These are phyloP conservation scores for Propithecus perrieri DNA, from an alignment of 2,797 vertebrate genomes.

Conservation along the genomic window DNA sequence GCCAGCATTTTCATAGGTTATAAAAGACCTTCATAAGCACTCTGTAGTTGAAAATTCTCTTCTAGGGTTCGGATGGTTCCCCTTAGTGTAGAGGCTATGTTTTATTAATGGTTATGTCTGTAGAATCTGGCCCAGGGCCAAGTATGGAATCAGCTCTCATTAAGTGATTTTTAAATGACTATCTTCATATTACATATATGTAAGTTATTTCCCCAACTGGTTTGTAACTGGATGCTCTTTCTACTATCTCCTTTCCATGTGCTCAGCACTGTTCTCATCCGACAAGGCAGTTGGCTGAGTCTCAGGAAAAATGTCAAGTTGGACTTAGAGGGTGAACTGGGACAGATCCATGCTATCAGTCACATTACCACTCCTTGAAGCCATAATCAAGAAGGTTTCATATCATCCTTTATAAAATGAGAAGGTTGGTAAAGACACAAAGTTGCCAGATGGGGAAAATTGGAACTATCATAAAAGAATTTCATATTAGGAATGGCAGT, in stretches of 20 bases:
- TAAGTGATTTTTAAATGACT: neutral
- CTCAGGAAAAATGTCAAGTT: neutral
- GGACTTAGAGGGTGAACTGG: neutral
- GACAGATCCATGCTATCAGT: neutral
- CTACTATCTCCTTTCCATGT: neutral
- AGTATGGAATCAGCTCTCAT: neutral
- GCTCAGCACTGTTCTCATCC: neutral
- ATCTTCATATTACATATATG: neutral
- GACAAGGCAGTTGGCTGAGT: neutral
- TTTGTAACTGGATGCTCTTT: neutral
- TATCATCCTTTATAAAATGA: neutral
- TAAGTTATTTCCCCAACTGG: neutral
- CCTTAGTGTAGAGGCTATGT: neutral
- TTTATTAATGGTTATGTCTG: neutral
- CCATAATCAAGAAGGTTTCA: neutral
- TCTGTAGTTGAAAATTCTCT: neutral
- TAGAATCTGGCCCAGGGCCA: neutral
- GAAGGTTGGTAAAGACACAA: neutral
- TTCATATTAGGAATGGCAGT: neutral
- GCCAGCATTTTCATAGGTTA: neutral
- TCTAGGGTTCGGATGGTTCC: neutral
- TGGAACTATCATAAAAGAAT: neutral
- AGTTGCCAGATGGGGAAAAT: neutral
- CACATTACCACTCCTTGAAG: neutral
- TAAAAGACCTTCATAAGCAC: neutral